These are phyloP conservation scores for Pseudomyrmex sp. DNA, from an alignment of 1,140 invertebrate species.

Conservation along the genomic window DNA sequence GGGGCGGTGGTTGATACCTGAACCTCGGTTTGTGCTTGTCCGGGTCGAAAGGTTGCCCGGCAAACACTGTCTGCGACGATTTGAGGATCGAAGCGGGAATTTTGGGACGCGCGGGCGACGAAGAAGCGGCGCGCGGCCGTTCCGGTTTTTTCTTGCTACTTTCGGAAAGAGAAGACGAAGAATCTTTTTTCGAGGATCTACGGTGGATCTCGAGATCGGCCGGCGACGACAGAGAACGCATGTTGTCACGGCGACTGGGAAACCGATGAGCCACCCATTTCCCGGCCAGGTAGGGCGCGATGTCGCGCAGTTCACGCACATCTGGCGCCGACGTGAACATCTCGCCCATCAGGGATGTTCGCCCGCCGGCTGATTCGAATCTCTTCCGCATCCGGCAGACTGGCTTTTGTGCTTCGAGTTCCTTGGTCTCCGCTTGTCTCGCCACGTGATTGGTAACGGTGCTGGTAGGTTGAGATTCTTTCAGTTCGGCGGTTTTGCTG, in stretches of 20 bases:
- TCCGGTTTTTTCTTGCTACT: slow-evolving; percentile 54
- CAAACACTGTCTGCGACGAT: slow-evolving; percentile 83
- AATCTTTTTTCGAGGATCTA: slow-evolving; percentile 16
- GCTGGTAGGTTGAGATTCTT: slow-evolving; percentile 83
- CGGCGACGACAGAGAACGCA: slow-evolving; percentile 87
- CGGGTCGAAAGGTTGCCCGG: slow-evolving; percentile 90
- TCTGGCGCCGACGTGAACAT: slow-evolving; percentile 94
- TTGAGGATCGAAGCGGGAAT: slow-evolving; percentile 88
- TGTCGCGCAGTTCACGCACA: slow-evolving; percentile 90
- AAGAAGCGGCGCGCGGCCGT: slow-evolving; percentile 2
- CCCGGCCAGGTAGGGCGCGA: slow-evolving; percentile 91
- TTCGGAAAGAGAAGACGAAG: no score
- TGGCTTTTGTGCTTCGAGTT: slow-evolving; percentile 84
- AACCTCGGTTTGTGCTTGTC: slow-evolving; percentile 90
- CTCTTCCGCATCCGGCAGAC: slow-evolving; percentile 89
- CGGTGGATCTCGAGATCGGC: slow-evolving; percentile 77
- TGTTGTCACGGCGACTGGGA: slow-evolving; percentile 88
- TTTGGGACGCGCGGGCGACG: slow-evolving; percentile 65
- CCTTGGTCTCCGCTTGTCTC: slow-evolving; percentile 77
- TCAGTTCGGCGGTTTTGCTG: slow-evolving; percentile 91
- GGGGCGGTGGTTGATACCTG: slow-evolving; percentile 89
- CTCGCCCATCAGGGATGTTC: slow-evolving; percentile 90
- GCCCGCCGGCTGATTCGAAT: slow-evolving; percentile 86
- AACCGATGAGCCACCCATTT: slow-evolving; percentile 92
- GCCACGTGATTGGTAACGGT: slow-evolving; percentile 75